These are phyloP conservation scores for pig (Sus scrofa) DNA, from an alignment of 2,113 vertebrate genomes.

Conservation along the genomic window T2T-Sscrofa CM000824.6:223597001-223597500, in stretches of 20 bases:
- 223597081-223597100: not conserved
- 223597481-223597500: constrained; percentile 68
- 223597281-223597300: not conserved
- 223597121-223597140: fast-evolving
- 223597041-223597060: not conserved
- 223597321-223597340: not conserved
- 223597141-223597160: not conserved
- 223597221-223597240: not conserved
- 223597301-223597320: not conserved
- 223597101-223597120: too few relatives aligned
- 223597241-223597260: not conserved
- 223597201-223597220: not conserved
- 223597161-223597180: not conserved
- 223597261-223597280: not conserved
- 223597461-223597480: constrained; percentile 73
- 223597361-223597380: constrained; percentile 64
- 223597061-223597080: not conserved
- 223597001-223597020: fast-evolving
- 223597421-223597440: constrained; percentile 80
- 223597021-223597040: not conserved
- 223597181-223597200: too few relatives aligned
- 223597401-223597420: constrained; percentile 59
- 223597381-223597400: not conserved
- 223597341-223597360: constrained; percentile 46
- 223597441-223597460: constrained; percentile 78